Percentiles rank a stretch among this genome's conserved stretches.
Evolutionary conservation across 2,888 invertebrate species (phyloP).

Genomic region (Dexiosoma caninum): DNA sequence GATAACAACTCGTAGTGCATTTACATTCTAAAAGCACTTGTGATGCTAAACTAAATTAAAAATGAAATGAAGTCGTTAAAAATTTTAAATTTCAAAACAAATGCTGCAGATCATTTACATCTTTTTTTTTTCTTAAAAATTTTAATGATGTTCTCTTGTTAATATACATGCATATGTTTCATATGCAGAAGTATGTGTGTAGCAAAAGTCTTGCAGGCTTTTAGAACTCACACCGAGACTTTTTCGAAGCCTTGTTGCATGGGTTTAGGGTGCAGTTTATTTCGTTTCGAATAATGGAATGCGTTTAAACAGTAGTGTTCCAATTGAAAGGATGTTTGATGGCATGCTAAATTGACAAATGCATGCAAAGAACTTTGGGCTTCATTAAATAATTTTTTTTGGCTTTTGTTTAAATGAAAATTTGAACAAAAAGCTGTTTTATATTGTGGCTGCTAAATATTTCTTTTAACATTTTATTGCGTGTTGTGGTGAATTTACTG

Average conservation of each 20-base stretch:
- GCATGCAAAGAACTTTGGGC: constrained; percentile 71
- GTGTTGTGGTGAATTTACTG: constrained; percentile 57
- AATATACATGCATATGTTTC: constrained; percentile 64
- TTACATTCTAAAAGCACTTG: constrained; percentile 32
- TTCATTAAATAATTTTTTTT: constrained; percentile 54
- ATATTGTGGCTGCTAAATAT: constrained; percentile 33
- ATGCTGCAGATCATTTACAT: constrained; percentile 30
- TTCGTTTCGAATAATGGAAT: constrained; percentile 59
- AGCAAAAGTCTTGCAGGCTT: constrained; percentile 6
- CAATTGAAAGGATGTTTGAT: constrained; percentile 75
- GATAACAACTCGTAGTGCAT: background rate
- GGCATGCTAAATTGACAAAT: constrained; percentile 76
- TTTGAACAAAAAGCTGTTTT: constrained; percentile 28
- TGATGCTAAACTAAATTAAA: background rate
- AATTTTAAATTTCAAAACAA: constrained; percentile 43
- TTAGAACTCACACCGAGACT: constrained; percentile 53
- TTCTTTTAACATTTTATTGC: constrained; percentile 58
- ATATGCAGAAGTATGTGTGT: no score
- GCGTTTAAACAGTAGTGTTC: constrained; percentile 65
- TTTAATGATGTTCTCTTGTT: constrained; percentile 75
- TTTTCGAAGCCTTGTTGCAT: background rate
- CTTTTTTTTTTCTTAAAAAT: constrained; percentile 59
- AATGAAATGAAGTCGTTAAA: constrained; percentile 74
- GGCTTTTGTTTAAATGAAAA: constrained; percentile 10
- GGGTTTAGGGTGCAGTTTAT: constrained; percentile 21